Evolutionary conservation across 2,888 invertebrate species (phyloP), one percentile per base, ranked within the genome.

Genomic region (Bombylius discolor): DNA sequence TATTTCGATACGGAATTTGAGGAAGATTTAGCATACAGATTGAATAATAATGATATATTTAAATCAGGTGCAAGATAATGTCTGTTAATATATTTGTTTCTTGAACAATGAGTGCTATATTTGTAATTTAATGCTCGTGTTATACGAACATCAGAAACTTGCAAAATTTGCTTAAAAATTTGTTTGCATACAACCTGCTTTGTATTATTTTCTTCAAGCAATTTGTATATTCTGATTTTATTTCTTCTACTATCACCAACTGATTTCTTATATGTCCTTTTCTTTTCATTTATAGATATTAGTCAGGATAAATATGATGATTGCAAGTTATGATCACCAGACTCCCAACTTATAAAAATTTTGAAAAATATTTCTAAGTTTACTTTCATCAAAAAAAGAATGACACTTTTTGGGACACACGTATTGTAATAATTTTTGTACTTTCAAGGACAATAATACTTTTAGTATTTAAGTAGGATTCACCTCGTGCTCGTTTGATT

Each of bases 221-320:
- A 48, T 55, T 56, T 60, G 58, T 58, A 58, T 51, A 56, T 48
- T 58, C 58, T 52, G 50, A 56, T 52, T 53, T 52, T 55, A 44
- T 56, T 49, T 56, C 52, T 52, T 42, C 56, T 49, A 51, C 57
- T 57, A 31, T 57, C 54, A 14, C 50, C 57, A 53, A 54, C 39
- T 52, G 46, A 52, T n/a, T n/a, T n/a, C 52, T 55, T 55, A 44
- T 55, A 55, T 45, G 47, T 56, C 47, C 39, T 51, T 53, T 53
- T 56, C 46, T 53, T 58, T 53, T 36, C 5, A 6, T 36, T 5
- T 36, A 36, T 8, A 36, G 36, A 6, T 36, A 36, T 36, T 5
- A 5, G 8, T 6, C 8, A 5, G 8, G 5, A 36, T 36, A 36
- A 36, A 36, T 36, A 6, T 6, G 8, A 36, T 36, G 36, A 6